A percentile compares a stretch with the other conserved stretches of the same genome.
Conservation (phyloP, 2,888 invertebrate genomes). For the Caenorhabditis japonica region DNA sequence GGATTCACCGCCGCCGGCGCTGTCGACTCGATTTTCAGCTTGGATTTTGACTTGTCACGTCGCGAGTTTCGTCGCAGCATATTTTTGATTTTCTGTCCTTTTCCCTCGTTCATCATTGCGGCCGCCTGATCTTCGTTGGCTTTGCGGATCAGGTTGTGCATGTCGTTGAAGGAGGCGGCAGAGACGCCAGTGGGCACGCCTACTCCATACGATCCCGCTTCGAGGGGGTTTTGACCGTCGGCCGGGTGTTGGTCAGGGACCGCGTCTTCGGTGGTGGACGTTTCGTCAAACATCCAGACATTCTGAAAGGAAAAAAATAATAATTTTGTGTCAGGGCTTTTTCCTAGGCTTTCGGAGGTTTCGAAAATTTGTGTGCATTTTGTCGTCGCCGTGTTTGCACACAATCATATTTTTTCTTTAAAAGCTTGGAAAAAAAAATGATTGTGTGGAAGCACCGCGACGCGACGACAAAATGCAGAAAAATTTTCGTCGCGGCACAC, state of each 20-base stretch:
- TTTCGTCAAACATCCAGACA: conserved; percentile 70
- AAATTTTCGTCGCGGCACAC: too few relatives aligned
- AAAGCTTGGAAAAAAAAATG: too few relatives aligned
- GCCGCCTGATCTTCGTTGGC: conserved; percentile 69
- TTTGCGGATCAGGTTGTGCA: conserved; percentile 71
- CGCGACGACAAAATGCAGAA: too few relatives aligned
- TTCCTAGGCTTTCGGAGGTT: too few relatives aligned
- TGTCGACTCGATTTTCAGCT: conserved; percentile 63
- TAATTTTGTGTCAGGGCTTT: too few relatives aligned
- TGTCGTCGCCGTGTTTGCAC: too few relatives aligned
- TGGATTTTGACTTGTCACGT: conserved; percentile 64
- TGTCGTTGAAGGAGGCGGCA: conserved; percentile 70
- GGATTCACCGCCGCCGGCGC: conserved; percentile 64
- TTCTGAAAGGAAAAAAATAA: conserved; percentile 53
- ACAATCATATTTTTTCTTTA: too few relatives aligned
- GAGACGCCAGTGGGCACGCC: conserved; percentile 62
- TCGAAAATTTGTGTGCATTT: too few relatives aligned
- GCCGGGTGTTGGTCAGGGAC: conserved; percentile 63
- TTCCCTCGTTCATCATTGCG: conserved; percentile 68
- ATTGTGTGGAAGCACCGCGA: too few relatives aligned
- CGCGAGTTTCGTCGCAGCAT: conserved; percentile 68
- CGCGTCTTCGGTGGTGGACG: conserved; percentile 62
- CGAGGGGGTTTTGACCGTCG: conserved; percentile 48
- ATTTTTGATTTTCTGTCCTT: conserved; percentile 64
- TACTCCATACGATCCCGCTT: conserved; percentile 57